Base-by-base conservation (phyloP, 2,113 vertebrate genomes). In the Oophaga pumilio region DNA sequence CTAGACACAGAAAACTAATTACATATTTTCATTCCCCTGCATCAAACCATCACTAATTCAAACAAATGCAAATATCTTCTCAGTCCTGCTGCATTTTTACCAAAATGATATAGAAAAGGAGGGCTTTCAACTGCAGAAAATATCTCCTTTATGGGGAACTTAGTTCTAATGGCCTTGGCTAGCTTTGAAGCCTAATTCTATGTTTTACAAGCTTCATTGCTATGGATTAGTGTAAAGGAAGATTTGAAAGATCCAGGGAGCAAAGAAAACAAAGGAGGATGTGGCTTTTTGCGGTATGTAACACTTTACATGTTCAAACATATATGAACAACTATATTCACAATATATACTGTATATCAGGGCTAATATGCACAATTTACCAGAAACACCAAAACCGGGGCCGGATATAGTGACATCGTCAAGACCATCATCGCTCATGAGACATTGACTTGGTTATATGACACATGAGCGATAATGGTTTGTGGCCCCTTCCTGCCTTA, bases 101-200 rank as follows among this genome's bases (percentile, higher is more conserved):
- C 0, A 14, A 86, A 84, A 89, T 57, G 56, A 74, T 53, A 74
- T 66, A 11, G 62, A 60, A 56, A 26, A 43, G n/a, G 68, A 66
- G 57, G 53, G 71, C 50, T 87, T 82, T 76, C 26, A 85, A 68
- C 82, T 52, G 73, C 85, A 90, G 0, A 15, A 92, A 85, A 87
- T 0, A 87, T 71, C 53, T 43, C 64, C 43, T 90, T 90, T 89
- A 76, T 26, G 66, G 87, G 87, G 64, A 88, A 24, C 43, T 43
- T 88, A 85, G 80, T 84, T 89, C 90, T 86, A 90, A 90, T 85
- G 85, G 76, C 43, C 64, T 6, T 26, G 6, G 8, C 71, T 81
- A 28, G 60, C 90, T 92, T 87, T 89, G 78, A 89, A 91, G 88
- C 84, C 4, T 6, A 77, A 71, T 82, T 82, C 69, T 81, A 80